These are phyloP conservation scores for Labia minor DNA, from an alignment of 2,888 invertebrate species.

Conservation along the genomic window DNA sequence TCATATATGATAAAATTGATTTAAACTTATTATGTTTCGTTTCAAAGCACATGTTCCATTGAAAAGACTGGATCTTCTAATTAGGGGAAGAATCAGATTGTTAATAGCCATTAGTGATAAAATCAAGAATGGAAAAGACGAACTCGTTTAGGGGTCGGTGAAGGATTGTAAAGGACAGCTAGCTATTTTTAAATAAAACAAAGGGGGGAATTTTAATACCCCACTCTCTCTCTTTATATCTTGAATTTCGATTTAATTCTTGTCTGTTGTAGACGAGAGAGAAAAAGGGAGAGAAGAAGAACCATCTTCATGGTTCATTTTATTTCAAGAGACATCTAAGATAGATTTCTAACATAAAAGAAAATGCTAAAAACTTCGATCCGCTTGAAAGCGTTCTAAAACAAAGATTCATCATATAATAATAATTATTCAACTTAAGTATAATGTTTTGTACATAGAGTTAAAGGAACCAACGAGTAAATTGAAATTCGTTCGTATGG, in stretches of 20 bases:
- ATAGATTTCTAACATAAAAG: not conserved
- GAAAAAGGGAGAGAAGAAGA: not conserved
- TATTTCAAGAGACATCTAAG: not conserved
- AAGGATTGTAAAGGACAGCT: no score
- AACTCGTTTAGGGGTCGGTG: no score
- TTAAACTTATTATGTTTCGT: no score
- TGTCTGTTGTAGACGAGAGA: not conserved
- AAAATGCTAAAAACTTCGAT: not conserved
- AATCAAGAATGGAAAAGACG: no score
- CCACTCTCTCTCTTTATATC: not conserved
- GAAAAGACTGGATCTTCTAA: no score
- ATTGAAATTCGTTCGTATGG: no score
- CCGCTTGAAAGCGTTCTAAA: constrained; percentile 1
- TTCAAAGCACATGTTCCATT: no score
- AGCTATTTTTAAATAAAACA: not conserved
- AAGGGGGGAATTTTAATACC: not conserved
- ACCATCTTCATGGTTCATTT: not conserved
- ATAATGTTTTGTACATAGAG: not conserved
- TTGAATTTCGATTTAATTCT: not conserved
- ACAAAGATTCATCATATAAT: not conserved
- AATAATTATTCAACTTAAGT: constrained; percentile 5
- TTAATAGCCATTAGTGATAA: no score
- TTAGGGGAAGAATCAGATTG: no score
- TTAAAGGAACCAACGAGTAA: no score
- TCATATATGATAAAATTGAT: no score